Percentiles rank a stretch among this genome's conserved stretches.
Evolutionary conservation across 2,888 invertebrate genomes (phyloP).

Genomic region (Endotricha flammealis): DNA sequence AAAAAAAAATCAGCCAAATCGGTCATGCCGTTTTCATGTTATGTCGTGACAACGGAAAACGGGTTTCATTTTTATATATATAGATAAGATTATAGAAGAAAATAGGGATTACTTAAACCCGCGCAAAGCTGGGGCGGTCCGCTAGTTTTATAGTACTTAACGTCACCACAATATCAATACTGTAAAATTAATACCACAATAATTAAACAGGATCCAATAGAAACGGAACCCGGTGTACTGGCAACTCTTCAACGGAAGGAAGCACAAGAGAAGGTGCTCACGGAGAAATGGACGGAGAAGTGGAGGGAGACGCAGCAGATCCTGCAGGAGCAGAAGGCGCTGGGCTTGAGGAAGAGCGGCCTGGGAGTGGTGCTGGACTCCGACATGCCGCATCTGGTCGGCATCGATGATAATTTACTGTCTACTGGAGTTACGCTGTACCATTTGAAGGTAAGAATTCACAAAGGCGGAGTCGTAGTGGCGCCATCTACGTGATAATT

Average conservation of each 20-base stretch:
- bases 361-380: constrained; percentile 93
- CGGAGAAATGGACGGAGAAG: constrained; percentile 95
- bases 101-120: too few species aligned
- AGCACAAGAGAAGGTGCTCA: constrained; percentile 92
- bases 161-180: background rate
- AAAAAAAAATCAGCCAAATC: too few species aligned
- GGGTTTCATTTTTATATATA: too few species aligned
- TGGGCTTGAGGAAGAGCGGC: constrained; percentile 91
- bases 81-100: too few species aligned
- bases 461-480: too few species aligned
- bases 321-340: constrained; percentile 90
- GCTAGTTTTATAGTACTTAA: background rate
- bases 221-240: constrained; percentile 81
- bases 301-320: constrained; percentile 95
- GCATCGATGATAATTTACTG: constrained; percentile 92
- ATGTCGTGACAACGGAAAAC: too few species aligned
- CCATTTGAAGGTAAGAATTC: constrained; percentile 87
- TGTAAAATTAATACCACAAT: too few species aligned
- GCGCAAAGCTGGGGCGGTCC: too few species aligned
- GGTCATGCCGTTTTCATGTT: too few species aligned
- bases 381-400: constrained; percentile 94
- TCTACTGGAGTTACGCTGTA: constrained; percentile 95
- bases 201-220: constrained; percentile 66
- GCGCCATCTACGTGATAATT: too few species aligned
- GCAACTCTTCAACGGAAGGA: constrained; percentile 93